These are phyloP conservation scores for Mormyrops attenuatus DNA, from an alignment of 2,797 vertebrate genomes.

Conservation along the genomic window DNA sequence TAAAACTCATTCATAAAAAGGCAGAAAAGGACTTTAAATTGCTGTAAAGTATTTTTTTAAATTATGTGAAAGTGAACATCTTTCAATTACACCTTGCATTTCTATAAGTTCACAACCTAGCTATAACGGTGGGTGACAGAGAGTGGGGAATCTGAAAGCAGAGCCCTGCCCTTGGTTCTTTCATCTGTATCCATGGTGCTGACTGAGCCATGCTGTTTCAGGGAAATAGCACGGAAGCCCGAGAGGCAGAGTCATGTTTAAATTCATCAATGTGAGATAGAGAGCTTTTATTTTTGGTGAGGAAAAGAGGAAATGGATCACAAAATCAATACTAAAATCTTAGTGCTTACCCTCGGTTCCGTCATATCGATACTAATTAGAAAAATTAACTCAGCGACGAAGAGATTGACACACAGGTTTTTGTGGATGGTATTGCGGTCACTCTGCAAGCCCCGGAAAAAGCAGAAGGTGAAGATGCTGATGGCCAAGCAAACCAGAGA, in stretches of 20 bases:
- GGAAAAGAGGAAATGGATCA: constrained; percentile 40
- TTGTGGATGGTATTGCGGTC: constrained; percentile 99
- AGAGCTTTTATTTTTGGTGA: constrained; percentile 40
- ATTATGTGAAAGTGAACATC: background rate
- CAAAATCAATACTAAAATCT: constrained; percentile 33
- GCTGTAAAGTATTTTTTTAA: background rate
- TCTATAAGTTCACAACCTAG: background rate
- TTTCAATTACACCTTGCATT: constrained; percentile 4
- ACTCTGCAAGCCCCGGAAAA: constrained; percentile 95
- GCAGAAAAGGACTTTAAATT: background rate
- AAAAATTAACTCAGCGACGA: constrained; percentile 96
- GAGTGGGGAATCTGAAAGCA: constrained; percentile 37
- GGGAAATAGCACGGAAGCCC: constrained; percentile 44
- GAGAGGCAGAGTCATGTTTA: constrained; percentile 53
- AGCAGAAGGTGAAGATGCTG: constrained; percentile 99
- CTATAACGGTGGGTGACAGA: constrained; percentile 36
- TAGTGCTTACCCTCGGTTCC: constrained; percentile 77
- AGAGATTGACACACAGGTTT: constrained; percentile 98
- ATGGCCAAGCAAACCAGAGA: constrained; percentile 93
- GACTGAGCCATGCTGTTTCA: constrained; percentile 45
- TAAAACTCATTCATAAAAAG: background rate
- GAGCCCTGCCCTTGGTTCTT: constrained; percentile 39
- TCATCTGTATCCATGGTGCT: constrained; percentile 56
- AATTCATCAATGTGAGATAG: constrained; percentile 49
- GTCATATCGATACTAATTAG: constrained; percentile 97